These are phyloP conservation scores for Stramonita haemastoma DNA, from an alignment of 2,888 invertebrate genomes.

Conservation along the genomic window DNA sequence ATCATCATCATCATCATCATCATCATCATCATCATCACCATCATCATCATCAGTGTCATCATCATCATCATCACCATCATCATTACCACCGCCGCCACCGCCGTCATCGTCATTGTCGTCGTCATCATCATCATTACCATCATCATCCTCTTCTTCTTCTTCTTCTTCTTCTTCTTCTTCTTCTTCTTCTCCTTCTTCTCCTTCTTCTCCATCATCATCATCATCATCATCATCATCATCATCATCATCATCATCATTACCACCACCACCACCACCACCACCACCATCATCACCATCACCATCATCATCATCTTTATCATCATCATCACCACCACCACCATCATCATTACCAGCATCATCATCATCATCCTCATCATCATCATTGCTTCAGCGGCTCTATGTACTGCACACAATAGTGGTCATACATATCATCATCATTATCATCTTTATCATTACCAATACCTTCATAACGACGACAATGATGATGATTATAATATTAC, in stretches of 20 bases:
- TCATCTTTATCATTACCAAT: not conserved
- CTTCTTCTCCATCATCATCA: not conserved
- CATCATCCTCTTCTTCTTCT: constrained; percentile 41
- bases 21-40: constrained; percentile 45
- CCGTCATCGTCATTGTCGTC: constrained; percentile 49
- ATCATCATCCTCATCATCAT: constrained; percentile 79
- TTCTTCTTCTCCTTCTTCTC: too few species aligned
- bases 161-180: too few species aligned
- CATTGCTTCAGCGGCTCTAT: not conserved
- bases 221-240: not conserved
- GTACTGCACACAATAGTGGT: too few species aligned
- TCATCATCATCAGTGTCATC: constrained; percentile 41
- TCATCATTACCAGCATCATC: not conserved
- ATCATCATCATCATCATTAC: not conserved
- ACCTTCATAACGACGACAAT: not conserved
- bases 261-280: constrained; percentile 81
- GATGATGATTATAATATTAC: too few species aligned
- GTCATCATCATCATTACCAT: constrained; percentile 48
- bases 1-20: constrained; percentile 45
- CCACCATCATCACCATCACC: constrained; percentile 96
- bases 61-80: not conserved
- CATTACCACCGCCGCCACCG: constrained; percentile 42
- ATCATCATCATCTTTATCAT: constrained; percentile 81
- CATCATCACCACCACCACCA: not conserved
- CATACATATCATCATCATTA: not conserved